Percentiles rank a stretch among this genome's conserved stretches.
Evolutionary conservation across 2,888 invertebrate genomes (phyloP).

Genomic region (Ligdia adustata): DNA sequence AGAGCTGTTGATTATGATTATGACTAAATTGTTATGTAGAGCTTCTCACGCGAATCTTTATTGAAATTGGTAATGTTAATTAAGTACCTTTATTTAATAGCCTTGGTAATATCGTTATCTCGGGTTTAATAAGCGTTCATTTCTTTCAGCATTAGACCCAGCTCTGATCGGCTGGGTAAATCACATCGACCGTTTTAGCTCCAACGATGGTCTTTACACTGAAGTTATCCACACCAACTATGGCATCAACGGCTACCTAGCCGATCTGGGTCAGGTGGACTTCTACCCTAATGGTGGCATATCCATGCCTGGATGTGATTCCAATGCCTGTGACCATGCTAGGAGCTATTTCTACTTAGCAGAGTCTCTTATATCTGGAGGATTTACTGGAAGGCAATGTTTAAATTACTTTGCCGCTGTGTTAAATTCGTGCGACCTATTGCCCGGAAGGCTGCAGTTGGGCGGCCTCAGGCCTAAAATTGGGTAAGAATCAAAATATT

Average conservation of each 20-base stretch:
- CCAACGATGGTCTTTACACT: slow-evolving; percentile 57
- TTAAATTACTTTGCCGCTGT: slow-evolving; percentile 58
- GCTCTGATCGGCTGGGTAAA: slow-evolving; percentile 63
- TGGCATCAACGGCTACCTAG: slow-evolving; percentile 58
- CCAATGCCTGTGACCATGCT: slow-evolving; percentile 59
- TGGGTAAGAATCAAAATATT: slow-evolving; percentile 54
- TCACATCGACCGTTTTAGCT: slow-evolving; percentile 54
- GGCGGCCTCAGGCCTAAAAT: slow-evolving; percentile 61
- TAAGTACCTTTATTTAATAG: too few species aligned
- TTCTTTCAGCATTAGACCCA: slow-evolving; percentile 57
- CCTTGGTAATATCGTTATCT: too few species aligned
- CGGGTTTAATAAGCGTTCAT: too few species aligned
- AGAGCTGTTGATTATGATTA: too few species aligned
- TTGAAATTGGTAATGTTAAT: too few species aligned
- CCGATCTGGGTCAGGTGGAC: slow-evolving; percentile 57
- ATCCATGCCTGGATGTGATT: slow-evolving; percentile 64
- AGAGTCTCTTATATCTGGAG: slow-evolving; percentile 55
- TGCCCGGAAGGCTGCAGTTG: slow-evolving; percentile 57
- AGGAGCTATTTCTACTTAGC: slow-evolving; percentile 61
- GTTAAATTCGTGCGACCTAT: slow-evolving; percentile 45
- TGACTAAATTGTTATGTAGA: too few species aligned
- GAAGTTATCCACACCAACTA: slow-evolving; percentile 69
- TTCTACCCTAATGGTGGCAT: slow-evolving; percentile 68
- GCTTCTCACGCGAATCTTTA: too few species aligned
- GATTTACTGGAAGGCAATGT: slow-evolving; percentile 61